Evolutionary conservation across 2,888 invertebrate species (phyloP).

Genomic region (Neelides folsomi): DNA sequence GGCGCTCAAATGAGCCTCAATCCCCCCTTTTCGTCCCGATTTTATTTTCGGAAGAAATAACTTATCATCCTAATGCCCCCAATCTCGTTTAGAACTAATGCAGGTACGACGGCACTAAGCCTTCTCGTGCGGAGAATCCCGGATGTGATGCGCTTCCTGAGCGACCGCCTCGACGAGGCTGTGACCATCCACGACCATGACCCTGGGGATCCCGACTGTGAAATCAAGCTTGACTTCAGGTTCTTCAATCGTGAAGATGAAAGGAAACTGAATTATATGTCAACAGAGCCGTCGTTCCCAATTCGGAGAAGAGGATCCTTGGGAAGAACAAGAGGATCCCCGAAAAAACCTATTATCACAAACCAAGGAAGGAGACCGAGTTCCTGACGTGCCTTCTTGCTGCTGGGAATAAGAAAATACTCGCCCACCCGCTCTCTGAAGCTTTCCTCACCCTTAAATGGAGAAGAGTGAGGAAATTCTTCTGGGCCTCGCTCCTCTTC

Average conservation of each 20-base stretch:
- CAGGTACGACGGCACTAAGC: constrained; percentile 70
- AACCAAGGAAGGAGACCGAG: constrained; percentile 50
- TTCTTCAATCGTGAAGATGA: constrained; percentile 2
- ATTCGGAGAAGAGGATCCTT: constrained; percentile 14
- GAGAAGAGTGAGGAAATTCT: constrained; percentile 79
- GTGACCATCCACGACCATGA: constrained; percentile 70
- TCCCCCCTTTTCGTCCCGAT: background rate
- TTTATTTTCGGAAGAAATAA: background rate
- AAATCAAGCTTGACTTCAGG: constrained; percentile 53
- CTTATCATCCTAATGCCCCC: background rate
- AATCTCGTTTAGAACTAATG: constrained; percentile 51
- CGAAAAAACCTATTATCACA: constrained; percentile 13
- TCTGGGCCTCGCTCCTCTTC: constrained; percentile 37
- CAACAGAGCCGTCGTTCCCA: constrained; percentile 20
- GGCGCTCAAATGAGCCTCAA: background rate
- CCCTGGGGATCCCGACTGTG: constrained; percentile 72
- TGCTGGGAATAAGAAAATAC: constrained; percentile 73
- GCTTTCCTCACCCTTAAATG: constrained; percentile 77
- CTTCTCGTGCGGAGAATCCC: constrained; percentile 76
- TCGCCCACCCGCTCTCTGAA: constrained; percentile 73
- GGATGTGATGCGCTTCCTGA: constrained; percentile 67
- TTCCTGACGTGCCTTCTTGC: constrained; percentile 75
- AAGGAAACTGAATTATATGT: background rate
- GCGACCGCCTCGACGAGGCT: constrained; percentile 62
- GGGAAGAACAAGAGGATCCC: constrained; percentile 8